Conservation (phyloP, 1,140 invertebrate genomes). For the Rhysida immarginata region DNA sequence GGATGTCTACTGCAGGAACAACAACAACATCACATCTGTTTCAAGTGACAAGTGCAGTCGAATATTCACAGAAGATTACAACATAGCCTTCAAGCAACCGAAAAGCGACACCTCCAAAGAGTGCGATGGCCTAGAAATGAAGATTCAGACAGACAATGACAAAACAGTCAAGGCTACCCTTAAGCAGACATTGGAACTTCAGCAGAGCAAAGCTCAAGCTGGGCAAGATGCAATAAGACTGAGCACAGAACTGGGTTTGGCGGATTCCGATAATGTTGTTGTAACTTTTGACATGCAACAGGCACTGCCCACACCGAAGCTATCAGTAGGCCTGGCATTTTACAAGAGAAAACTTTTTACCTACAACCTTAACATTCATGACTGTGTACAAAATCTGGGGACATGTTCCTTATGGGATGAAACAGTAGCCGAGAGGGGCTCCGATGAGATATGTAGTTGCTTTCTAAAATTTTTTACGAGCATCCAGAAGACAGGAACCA, state of each 20-base stretch:
- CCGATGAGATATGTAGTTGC: constrained; percentile 7
- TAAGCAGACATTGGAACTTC: not conserved
- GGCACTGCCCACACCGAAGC: constrained; percentile 4
- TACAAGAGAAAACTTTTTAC: constrained; percentile 8
- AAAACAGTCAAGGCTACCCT: not conserved
- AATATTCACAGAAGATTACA: not conserved
- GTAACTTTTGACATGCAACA: constrained; percentile 5
- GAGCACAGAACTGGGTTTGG: not conserved
- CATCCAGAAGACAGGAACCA: no score
- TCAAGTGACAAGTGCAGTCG: not conserved
- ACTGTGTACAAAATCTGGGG: constrained; percentile 1
- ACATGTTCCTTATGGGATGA: constrained; percentile 1
- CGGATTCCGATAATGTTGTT: not conserved
- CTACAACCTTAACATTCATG: constrained; percentile 5
- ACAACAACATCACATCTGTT: not conserved
- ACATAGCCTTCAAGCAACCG: not conserved
- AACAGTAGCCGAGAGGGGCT: not conserved
- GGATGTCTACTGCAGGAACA: not conserved
- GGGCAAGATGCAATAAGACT: not conserved
- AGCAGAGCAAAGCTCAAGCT: not conserved
- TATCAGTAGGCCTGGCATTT: constrained; percentile 1
- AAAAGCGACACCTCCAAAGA: not conserved
- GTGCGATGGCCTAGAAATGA: not conserved
- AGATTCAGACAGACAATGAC: not conserved
- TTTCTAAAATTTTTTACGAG: no score